Conservation (phyloP, 2,888 invertebrate genomes). For the Caenorhabditis sp. region DNA sequence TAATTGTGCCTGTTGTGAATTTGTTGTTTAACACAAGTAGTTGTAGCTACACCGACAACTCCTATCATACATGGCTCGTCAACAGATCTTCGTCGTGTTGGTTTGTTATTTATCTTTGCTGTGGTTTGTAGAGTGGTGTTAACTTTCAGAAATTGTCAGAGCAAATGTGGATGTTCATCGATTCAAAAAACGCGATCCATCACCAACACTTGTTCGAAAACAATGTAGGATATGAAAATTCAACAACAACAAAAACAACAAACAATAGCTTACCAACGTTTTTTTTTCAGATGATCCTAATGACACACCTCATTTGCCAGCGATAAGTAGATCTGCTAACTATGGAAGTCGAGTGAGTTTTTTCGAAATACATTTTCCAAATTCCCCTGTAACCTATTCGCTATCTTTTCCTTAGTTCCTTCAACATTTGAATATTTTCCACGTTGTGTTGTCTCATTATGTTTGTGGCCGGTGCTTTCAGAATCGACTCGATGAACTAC, state of each 20-base stretch:
- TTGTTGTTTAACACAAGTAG: neutral
- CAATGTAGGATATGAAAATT: slow-evolving; percentile 48
- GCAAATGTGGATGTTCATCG: slow-evolving; percentile 49
- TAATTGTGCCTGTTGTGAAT: neutral
- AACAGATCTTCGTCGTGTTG: slow-evolving; percentile 38
- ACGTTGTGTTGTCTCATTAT: neutral
- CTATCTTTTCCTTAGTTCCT: neutral
- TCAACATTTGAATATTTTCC: neutral
- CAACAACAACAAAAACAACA: neutral
- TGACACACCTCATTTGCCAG: slow-evolving; percentile 49
- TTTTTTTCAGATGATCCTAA: slow-evolving; percentile 49
- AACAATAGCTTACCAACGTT: neutral
- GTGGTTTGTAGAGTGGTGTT: slow-evolving; percentile 2
- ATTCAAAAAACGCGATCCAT: slow-evolving; percentile 61
- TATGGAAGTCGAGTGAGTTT: neutral
- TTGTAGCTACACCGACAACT: neutral
- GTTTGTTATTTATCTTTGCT: slow-evolving; percentile 21
- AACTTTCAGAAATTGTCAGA: slow-evolving; percentile 47
- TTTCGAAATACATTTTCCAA: too few species aligned
- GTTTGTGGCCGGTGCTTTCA: slow-evolving; percentile 7
- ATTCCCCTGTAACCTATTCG: too few species aligned
- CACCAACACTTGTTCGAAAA: slow-evolving; percentile 61
- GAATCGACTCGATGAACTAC: slow-evolving; percentile 17
- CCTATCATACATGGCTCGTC: slow-evolving; percentile 22
- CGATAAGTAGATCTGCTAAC: slow-evolving; percentile 12